phyloP scores from a whole-genome alignment of 2,113 vertebrate species.

The Rhodinocichla rosea region DNA sequence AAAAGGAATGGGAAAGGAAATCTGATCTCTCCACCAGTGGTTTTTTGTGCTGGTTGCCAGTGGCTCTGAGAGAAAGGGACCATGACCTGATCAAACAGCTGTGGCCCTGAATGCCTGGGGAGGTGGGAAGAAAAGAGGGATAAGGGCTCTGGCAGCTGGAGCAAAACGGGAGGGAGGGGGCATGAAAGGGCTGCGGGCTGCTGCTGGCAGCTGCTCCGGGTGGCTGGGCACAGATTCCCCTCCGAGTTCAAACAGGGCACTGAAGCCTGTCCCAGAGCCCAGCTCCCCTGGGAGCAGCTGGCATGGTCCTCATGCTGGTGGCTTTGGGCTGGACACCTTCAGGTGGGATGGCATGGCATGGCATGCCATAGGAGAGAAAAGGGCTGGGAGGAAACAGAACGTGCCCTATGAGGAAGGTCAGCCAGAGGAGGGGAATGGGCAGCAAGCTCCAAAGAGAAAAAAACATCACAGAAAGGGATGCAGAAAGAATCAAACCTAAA shows the following conservation, averaged over 20 bases:
- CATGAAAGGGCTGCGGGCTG: neutral
- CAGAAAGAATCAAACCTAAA: neutral
- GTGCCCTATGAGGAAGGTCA: neutral
- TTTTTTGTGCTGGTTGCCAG: neutral
- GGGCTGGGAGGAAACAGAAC: neutral
- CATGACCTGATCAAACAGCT: constrained; percentile 52
- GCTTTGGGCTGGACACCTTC: neutral
- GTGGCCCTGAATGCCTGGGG: neutral
- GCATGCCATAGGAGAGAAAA: neutral
- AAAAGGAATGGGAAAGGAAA: neutral
- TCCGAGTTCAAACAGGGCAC: constrained; percentile 68
- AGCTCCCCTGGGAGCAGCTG: constrained; percentile 36
- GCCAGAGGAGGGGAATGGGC: neutral
- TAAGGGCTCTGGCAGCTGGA: constrained; percentile 26
- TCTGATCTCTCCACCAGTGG: neutral
- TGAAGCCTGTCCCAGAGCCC: constrained; percentile 72
- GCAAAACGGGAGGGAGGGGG: neutral
- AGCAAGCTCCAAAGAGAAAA: neutral
- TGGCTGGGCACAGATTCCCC: neutral
- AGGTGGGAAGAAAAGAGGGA: constrained; percentile 7
- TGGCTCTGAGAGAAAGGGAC: neutral
- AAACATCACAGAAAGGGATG: neutral
- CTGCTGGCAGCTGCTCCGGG: constrained; percentile 60
- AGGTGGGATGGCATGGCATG: no score
- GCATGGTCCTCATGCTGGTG: constrained; percentile 51